phyloP scores from a whole-genome alignment of 2,797 vertebrate species.

The Chrysolophus pictus region DNA sequence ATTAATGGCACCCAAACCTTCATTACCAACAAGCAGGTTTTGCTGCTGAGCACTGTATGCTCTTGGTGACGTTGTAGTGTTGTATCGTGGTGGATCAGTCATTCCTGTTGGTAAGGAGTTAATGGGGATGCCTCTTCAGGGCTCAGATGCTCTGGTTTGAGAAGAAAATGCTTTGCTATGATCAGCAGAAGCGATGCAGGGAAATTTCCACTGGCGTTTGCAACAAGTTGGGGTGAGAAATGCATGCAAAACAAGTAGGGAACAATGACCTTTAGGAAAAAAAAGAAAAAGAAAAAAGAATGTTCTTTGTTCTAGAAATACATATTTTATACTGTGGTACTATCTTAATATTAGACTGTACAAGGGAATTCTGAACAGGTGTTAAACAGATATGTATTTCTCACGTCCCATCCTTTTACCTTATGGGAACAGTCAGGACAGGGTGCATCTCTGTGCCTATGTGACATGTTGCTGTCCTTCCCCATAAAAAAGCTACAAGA shows the following conservation, averaged over 20 bases:
- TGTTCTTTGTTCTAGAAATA: neutral
- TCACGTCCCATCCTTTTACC: fast-evolving
- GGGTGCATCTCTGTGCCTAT: fast-evolving
- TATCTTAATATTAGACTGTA: neutral
- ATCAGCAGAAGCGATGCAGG: neutral
- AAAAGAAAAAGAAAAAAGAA: neutral
- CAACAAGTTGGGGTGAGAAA: slow-evolving; percentile 23
- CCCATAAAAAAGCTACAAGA: neutral
- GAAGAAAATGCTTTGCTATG: neutral
- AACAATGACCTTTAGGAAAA: neutral
- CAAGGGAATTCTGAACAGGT: neutral
- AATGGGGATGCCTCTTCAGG: neutral
- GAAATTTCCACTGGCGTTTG: neutral
- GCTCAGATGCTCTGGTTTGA: neutral
- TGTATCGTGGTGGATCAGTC: slow-evolving; percentile 9
- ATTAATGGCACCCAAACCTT: neutral
- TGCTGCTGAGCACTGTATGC: neutral
- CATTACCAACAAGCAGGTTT: neutral
- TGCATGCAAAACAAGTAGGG: neutral
- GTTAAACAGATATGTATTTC: neutral
- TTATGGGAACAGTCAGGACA: fast-evolving
- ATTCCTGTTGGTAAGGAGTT: slow-evolving; percentile 19
- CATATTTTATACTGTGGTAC: fast-evolving
- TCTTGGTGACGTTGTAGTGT: neutral
- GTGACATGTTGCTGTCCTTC: fast-evolving